Percentiles rank a stretch among this genome's conserved stretches.
These are phyloP conservation scores for Melanotaenia trifasciata DNA, from an alignment of 2,797 vertebrate species.

Conservation along the genomic window DNA sequence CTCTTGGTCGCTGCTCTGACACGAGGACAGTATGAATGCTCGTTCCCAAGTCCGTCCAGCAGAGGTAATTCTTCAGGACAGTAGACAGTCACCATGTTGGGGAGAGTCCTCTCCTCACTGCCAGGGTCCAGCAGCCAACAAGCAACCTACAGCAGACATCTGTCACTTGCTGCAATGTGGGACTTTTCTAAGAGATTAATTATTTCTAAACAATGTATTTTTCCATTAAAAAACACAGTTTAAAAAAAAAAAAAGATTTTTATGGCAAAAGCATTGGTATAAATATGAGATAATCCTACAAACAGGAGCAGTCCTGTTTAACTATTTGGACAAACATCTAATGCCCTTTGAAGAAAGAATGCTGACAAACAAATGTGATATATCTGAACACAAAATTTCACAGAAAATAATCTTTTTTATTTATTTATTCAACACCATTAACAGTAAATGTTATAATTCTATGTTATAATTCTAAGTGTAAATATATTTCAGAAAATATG, in stretches of 20 bases:
- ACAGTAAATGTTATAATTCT: neutral
- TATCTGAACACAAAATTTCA: neutral
- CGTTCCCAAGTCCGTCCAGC: conserved; percentile 86
- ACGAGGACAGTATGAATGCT: conserved; percentile 83
- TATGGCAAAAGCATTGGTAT: neutral
- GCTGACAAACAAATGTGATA: neutral
- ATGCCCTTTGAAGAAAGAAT: neutral
- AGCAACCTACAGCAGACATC: conserved; percentile 84
- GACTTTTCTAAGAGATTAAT: neutral
- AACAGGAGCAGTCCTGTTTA: neutral
- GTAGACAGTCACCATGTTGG: conserved; percentile 92
- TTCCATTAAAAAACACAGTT: neutral
- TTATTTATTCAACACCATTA: neutral
- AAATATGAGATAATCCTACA: neutral
- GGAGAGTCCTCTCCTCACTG: conserved; percentile 90
- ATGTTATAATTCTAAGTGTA: neutral
- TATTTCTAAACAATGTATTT: neutral
- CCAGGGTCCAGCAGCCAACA: conserved; percentile 94
- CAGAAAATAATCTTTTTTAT: neutral
- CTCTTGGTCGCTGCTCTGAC: conserved; percentile 89
- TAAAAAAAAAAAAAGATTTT: neutral
- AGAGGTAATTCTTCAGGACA: conserved; percentile 88
- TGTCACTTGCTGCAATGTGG: conserved; percentile 3
- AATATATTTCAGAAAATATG: too few relatives aligned
- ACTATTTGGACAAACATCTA: neutral